These are phyloP conservation scores for Sakesphorus luctuosus DNA, from an alignment of 2,113 vertebrate genomes.

Conservation along the genomic window DNA sequence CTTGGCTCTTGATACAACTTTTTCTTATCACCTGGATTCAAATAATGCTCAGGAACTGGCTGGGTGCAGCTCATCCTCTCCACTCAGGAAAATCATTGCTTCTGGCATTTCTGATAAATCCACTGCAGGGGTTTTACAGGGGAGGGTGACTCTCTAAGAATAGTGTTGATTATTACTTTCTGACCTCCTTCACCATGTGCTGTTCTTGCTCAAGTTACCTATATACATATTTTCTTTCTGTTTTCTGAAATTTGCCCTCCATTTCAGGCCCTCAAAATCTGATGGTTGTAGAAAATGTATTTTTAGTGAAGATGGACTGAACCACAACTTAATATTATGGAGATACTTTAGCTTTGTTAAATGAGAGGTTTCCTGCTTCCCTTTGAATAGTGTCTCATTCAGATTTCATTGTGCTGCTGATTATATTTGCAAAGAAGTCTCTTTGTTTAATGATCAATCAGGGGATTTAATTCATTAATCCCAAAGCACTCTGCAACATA, in stretches of 20 bases:
- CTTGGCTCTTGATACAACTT: background rate
- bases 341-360: background rate
- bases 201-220: background rate
- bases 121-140: background rate
- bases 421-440: slow-evolving; percentile 1
- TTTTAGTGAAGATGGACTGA: background rate
- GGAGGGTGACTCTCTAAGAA: background rate
- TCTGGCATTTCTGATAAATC: background rate
- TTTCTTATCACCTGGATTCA: background rate
- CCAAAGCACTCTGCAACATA: background rate
- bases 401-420: slow-evolving; percentile 26
- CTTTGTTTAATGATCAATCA: slow-evolving; percentile 36
- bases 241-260: background rate
- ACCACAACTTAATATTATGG: background rate
- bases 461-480: slow-evolving; percentile 45
- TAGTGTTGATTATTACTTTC: background rate
- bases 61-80: background rate
- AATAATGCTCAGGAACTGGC: background rate
- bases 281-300: background rate
- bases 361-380: background rate
- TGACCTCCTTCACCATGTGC: background rate
- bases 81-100: background rate
- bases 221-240: rapidly evolving
- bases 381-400: background rate
- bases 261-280: rapidly evolving